phyloP scores from a whole-genome alignment of 2,797 vertebrate species.

The Atherinosoma microstoma region DNA sequence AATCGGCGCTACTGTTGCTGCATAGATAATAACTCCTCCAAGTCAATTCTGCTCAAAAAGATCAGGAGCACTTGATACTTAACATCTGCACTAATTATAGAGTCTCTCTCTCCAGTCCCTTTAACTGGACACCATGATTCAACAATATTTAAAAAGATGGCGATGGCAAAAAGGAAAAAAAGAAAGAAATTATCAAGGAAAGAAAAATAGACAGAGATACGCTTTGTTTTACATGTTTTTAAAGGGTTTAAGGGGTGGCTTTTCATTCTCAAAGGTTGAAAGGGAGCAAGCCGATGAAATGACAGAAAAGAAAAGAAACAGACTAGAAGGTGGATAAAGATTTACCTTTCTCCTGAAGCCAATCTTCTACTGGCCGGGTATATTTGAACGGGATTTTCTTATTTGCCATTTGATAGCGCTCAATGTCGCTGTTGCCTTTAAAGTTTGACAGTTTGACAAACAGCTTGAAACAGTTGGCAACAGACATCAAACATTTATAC shows the following conservation, averaged over 20 bases:
- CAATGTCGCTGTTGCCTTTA: slow-evolving; percentile 99
- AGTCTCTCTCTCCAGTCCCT: slow-evolving; percentile 85
- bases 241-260: slow-evolving; percentile 76
- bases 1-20: slow-evolving; percentile 40
- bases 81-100: slow-evolving; percentile 40
- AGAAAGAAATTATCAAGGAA: slow-evolving; percentile 22
- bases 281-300: slow-evolving; percentile 81
- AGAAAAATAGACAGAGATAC: slow-evolving; percentile 34
- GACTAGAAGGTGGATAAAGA: slow-evolving; percentile 88
- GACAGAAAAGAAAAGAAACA: slow-evolving; percentile 81
- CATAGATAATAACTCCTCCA: slow-evolving; percentile 25
- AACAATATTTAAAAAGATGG: slow-evolving; percentile 87
- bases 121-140: slow-evolving; percentile 93
- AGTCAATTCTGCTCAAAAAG: slow-evolving; percentile 36
- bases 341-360: slow-evolving; percentile 99
- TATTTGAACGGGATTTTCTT: slow-evolving; percentile 99
- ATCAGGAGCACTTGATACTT: slow-evolving; percentile 31
- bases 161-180: slow-evolving; percentile 76
- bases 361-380: slow-evolving; percentile 98
- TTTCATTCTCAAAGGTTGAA: slow-evolving; percentile 77
- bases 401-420: slow-evolving; percentile 99
- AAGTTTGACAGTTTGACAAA: slow-evolving; percentile 95
- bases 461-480: slow-evolving; percentile 96
- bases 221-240: slow-evolving; percentile 66
- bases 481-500: slow-evolving; percentile 85